Evolutionary conservation across 2,888 invertebrate genomes (phyloP), one percentile per base, ranked within the genome.

Genomic region (Trissonchulus latispiculum): DNA sequence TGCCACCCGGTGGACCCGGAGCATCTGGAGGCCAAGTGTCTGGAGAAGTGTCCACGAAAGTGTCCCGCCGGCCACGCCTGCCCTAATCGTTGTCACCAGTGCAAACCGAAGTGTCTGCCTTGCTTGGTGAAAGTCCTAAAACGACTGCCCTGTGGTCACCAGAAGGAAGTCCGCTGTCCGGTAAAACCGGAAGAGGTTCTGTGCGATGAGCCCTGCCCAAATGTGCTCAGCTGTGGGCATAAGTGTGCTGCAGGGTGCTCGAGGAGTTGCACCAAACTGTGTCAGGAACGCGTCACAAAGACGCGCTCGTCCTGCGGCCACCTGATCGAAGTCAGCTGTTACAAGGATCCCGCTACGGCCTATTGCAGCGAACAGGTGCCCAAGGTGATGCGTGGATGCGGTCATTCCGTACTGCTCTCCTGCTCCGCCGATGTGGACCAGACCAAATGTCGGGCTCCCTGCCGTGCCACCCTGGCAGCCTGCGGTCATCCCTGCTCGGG

Each of bases 1-100:
- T 90, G 90, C 79, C 90, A 90, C 78, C 83, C 85, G 1, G 83
- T 84, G 70, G 88, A 90, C 77, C 81, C 84, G 32, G 82, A 85
- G 0, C 90, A 90, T 78, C 35, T 71, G 0, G 68, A 77, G 0
- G 86, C 85, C 31, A 82, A 81, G 73, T 89, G 89, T 29, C 1
- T 62, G 36, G 23, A 74, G 61, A 79, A 79, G 35, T 89, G 89
- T 79, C 83, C 1, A 86, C 86, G 73, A 80, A 80, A 35, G 85
- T 89, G 89, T 79, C 82, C 80, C 0, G 81, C 8, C 8, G 79
- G 84, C 0, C 88, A 88, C 77, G 82, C 81, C 71, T 88, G 88
- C 76, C 76, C 77, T 8, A 86, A 85, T 76, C 74, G 77, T 59
- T 90, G 90, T 77, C 82, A 82, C 76, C 85, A 88, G 79, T 64